Evolutionary conservation across 2,797 vertebrate species (phyloP).

Genomic region (Antennarius maculatus): DNA sequence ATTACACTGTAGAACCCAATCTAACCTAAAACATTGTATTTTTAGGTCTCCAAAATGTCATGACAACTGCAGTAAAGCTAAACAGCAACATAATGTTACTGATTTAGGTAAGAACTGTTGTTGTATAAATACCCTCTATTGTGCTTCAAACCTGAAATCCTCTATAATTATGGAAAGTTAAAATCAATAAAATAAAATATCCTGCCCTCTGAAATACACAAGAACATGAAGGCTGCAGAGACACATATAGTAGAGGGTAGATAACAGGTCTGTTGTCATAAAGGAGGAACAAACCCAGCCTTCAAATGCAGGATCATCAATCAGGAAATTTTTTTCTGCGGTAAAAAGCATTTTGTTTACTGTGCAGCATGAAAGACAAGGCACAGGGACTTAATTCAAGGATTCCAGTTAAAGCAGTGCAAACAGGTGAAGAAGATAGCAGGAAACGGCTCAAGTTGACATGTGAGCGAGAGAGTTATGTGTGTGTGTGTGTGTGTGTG

Average conservation of each 20-base stretch:
- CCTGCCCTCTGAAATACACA: constrained; percentile 22
- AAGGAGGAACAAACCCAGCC: constrained; percentile 45
- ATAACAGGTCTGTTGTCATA: constrained; percentile 59
- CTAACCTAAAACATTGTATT: too few species aligned
- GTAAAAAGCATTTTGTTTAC: constrained; percentile 61
- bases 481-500: constrained; percentile 5
- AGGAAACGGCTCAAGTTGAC: constrained; percentile 38
- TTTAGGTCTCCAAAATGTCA: too few species aligned
- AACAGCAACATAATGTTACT: too few species aligned
- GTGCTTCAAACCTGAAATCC: neutral
- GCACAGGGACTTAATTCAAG: constrained; percentile 27
- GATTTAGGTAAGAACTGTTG: too few species aligned
- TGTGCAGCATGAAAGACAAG: constrained; percentile 41
- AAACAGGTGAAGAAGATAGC: constrained; percentile 34
- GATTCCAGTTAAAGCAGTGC: constrained; percentile 19
- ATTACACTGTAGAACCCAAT: too few species aligned
- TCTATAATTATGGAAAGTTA: constrained; percentile 43
- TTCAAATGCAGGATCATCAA: constrained; percentile 59
- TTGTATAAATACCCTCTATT: too few species aligned
- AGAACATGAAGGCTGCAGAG: constrained; percentile 10
- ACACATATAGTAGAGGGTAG: constrained; percentile 30
- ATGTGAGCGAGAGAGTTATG: constrained; percentile 27
- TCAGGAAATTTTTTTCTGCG: constrained; percentile 70
- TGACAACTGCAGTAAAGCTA: too few species aligned
- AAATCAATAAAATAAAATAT: constrained; percentile 41